A percentile compares a stretch with the other conserved stretches of the same genome.
phyloP scores from a whole-genome alignment of 2,888 invertebrate species.

The Conops quadrifasciatus region DNA sequence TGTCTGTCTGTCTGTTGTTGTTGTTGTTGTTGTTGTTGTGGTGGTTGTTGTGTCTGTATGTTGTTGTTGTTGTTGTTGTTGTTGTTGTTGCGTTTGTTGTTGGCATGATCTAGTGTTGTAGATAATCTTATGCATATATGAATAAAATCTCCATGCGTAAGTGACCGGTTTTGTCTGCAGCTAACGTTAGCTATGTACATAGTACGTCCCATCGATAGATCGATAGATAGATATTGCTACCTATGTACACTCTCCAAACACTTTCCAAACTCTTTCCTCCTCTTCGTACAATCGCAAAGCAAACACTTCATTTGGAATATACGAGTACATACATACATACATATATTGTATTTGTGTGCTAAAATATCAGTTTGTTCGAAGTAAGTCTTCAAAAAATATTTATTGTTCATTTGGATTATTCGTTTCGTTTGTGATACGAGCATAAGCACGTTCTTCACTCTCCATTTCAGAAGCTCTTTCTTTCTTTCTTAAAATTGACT shows the following conservation, averaged over 20 bases:
- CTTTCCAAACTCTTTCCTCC: background rate
- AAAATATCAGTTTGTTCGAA: background rate
- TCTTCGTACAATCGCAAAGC: background rate
- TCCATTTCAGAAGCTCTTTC: background rate
- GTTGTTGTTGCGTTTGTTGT: too few species aligned
- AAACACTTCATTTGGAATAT: background rate
- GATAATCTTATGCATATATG: conserved; percentile 45
- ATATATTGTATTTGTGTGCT: background rate
- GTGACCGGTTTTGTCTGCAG: conserved; percentile 15
- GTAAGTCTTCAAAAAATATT: background rate
- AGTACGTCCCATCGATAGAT: background rate
- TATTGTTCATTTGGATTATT: background rate
- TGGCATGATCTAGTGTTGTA: conserved; percentile 5
- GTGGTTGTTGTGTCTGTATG: background rate
- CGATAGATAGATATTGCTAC: background rate
- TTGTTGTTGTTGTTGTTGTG: too few species aligned
- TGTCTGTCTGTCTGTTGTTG: too few species aligned
- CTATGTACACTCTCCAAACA: background rate
- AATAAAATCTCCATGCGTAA: conserved; percentile 47
- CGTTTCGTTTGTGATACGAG: too few species aligned
- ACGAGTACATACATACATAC: background rate
- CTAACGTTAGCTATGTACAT: background rate
- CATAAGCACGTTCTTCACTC: background rate
- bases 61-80: too few species aligned
- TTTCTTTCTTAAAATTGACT: background rate